Base-by-base conservation (phyloP, 2,888 invertebrate genomes). In the Caenorhabditis sulstoni region DNA sequence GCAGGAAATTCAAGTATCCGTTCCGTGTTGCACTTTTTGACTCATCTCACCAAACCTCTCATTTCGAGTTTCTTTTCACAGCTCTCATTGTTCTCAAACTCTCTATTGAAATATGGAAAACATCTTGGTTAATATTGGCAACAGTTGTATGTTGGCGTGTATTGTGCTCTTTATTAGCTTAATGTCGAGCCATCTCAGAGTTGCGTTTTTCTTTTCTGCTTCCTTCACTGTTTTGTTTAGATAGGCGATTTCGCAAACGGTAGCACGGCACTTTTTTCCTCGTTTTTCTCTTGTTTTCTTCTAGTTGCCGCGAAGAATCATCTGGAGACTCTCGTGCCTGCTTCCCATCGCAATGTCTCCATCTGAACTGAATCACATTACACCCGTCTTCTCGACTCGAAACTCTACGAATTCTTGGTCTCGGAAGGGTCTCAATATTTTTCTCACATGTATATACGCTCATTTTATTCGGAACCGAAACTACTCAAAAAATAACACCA, bases 321-420 rank as follows among this genome's bases (percentile, higher is more conserved):
- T 64, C 64, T 62, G 64, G 73, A 73, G 73, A 71, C 44, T 57
- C 41, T 39, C 23, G 50, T 68, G 61, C 62, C 29, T 7, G 41
- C 57, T 71, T 45, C 45, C 57, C 53, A 57, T 64, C 35, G 29
- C 62, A 71, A 64, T 73, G 50, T 64, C 64, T 49, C 76, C 76
- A 76, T 76, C 76, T 76, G 76, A 75, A 67, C 75, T 67, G 65
- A 68, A 68, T 76, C 64, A 76, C 64, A 76, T 76, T 75, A 75
- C 67, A 75, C 66, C 35, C 18, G 20, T 35, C 20, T 47, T 11
- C 23, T 49, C 20, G 53, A 52, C 49, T 57, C 64, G 18, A 53
- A 55, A 55, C 45, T 49, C 29, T 29, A 35, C 41, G 16, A 39
- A 55, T 55, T 62, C 53, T 52, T 39, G 35, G 49, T 55, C 61